These are phyloP conservation scores for Alviniconcha marisindica DNA, from an alignment of 1,140 invertebrate species.

Conservation along the genomic window DNA sequence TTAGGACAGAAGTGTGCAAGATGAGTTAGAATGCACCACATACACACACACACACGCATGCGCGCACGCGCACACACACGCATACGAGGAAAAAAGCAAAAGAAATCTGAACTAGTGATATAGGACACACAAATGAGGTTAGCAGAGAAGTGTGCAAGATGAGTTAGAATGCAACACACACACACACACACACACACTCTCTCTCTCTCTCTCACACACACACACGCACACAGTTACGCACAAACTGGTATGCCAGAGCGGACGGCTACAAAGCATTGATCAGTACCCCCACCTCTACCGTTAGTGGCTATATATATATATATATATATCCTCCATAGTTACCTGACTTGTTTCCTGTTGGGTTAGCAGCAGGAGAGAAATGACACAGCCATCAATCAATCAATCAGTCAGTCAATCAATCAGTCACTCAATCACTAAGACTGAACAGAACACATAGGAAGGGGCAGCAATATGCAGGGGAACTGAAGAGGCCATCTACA, in stretches of 20 bases:
- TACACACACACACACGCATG: conserved; percentile 12
- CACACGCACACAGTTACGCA: conserved; percentile 22
- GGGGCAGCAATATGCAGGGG: too few species aligned
- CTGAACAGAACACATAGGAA: too few species aligned
- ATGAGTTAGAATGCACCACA: neutral
- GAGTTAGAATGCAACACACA: neutral
- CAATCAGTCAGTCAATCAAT: too few species aligned
- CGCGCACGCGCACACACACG: conserved; percentile 18
- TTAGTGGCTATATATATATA: too few species aligned
- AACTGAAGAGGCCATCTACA: too few species aligned
- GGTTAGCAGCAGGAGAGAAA: neutral
- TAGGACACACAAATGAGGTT: neutral
- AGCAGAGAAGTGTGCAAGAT: neutral
- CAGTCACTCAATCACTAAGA: too few species aligned
- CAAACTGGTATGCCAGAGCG: too few species aligned
- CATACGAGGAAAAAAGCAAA: too few species aligned
- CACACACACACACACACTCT: neutral
- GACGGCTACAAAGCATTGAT: too few species aligned
- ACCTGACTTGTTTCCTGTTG: conserved; percentile 2
- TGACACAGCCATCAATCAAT: too few species aligned
- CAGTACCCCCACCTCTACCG: too few species aligned
- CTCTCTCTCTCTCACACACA: conserved; percentile 4
- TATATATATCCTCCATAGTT: neutral
- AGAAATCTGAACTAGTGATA: too few species aligned
- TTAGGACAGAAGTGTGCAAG: neutral